Conservation (phyloP, 2,113 vertebrate genomes). For the Anhinga rufa region DNA sequence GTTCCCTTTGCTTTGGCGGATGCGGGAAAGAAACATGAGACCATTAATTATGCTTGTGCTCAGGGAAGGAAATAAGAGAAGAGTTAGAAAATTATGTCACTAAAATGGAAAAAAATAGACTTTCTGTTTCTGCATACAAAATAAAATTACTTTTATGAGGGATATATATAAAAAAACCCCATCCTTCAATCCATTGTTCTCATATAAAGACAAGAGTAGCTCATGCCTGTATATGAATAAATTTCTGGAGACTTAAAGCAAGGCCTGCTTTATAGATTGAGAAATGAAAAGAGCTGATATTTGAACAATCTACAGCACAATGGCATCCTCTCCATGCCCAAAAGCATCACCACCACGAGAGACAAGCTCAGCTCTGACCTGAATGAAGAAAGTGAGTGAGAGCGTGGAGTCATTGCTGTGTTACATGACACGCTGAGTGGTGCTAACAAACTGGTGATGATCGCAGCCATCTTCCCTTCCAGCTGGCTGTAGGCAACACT, state of each 20-base stretch:
- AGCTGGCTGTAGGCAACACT: neutral
- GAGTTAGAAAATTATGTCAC: neutral
- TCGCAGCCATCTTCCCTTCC: neutral
- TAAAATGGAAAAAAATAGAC: neutral
- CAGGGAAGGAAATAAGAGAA: neutral
- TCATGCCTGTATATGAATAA: neutral
- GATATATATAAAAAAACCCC: neutral
- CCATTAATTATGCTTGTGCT: neutral
- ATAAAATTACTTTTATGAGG: neutral
- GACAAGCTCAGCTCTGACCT: neutral
- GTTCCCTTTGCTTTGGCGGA: neutral
- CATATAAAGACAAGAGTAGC: neutral
- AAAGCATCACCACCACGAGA: neutral
- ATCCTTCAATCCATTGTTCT: neutral
- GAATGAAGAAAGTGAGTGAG: neutral
- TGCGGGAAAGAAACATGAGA: neutral
- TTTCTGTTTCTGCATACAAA: neutral
- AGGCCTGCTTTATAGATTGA: neutral
- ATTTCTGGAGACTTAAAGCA: neutral
- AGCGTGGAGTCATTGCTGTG: neutral
- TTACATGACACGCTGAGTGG: neutral
- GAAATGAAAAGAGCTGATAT: neutral
- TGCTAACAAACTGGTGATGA: neutral
- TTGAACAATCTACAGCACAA: neutral
- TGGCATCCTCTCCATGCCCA: neutral